Evolutionary conservation across 2,888 invertebrate species (phyloP).

Genomic region (Steromphala cineraria): DNA sequence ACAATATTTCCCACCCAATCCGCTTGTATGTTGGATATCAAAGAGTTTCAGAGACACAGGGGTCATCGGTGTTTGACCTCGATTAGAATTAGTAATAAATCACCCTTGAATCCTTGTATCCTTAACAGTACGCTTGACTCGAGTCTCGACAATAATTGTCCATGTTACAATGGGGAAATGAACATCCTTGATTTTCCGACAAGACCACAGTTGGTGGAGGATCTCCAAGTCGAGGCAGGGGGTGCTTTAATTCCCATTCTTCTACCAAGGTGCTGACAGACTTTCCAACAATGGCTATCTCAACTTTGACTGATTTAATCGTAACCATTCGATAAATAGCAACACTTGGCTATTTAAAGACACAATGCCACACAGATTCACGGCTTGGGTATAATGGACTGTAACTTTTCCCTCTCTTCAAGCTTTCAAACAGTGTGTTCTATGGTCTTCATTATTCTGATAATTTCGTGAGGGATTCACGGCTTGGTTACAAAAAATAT

Average conservation of each 20-base stretch:
- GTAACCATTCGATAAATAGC: neutral
- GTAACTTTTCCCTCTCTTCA: no score
- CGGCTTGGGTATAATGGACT: neutral
- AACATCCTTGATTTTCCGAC: neutral
- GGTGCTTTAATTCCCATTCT: conserved; percentile 1
- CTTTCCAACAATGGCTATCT: neutral
- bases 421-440: no score
- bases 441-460: no score
- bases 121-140: neutral
- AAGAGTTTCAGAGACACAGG: neutral
- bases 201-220: neutral
- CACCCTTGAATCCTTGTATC: neutral
- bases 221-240: neutral
- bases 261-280: neutral
- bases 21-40: neutral
- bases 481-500: no score
- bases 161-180: neutral
- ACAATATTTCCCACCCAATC: neutral
- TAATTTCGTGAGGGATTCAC: no score
- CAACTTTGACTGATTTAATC: neutral
- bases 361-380: neutral
- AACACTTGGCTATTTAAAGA: conserved; percentile 1
- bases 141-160: neutral
- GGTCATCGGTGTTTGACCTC: neutral
- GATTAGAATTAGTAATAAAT: neutral